Evolutionary conservation across 2,888 invertebrate species (phyloP).

Genomic region (Dicranocentrus wangi): DNA sequence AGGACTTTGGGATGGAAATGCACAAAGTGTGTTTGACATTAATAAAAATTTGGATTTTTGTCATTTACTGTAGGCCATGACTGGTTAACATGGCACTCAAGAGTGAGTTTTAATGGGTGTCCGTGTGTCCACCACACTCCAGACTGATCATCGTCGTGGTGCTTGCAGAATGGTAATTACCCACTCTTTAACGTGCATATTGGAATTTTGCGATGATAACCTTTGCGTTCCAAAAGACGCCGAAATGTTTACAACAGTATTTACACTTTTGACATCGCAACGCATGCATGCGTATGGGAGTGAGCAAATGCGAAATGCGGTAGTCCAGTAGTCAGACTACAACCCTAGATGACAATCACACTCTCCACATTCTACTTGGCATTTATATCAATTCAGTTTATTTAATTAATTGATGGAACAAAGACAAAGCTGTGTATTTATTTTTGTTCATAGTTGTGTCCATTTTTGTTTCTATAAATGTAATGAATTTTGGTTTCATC

Average conservation of each 20-base stretch:
- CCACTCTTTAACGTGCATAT: not conserved
- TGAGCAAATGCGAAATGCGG: no score
- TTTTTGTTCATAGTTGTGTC: no score
- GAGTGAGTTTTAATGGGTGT: no score
- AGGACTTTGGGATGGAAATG: not conserved
- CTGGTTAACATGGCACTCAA: not conserved
- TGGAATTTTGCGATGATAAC: slow-evolving; percentile 1
- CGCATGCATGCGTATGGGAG: not conserved
- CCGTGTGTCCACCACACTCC: no score
- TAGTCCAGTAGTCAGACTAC: no score
- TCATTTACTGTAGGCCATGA: not conserved
- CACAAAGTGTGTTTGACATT: not conserved
- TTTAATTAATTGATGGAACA: no score
- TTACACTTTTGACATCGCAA: not conserved
- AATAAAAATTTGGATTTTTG: not conserved
- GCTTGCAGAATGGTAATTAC: not conserved
- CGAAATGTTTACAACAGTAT: not conserved
- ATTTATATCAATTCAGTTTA: no score
- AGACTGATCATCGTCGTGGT: not conserved
- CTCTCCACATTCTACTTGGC: no score
- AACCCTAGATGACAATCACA: no score
- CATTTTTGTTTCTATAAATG: no score
- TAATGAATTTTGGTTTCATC: no score
- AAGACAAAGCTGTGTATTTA: no score
- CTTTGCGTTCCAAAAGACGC: not conserved